phyloP scores from a whole-genome alignment of 35 echinoderm and acorn worm genomes.

The Strongylocentrotus purpuratus region DNA sequence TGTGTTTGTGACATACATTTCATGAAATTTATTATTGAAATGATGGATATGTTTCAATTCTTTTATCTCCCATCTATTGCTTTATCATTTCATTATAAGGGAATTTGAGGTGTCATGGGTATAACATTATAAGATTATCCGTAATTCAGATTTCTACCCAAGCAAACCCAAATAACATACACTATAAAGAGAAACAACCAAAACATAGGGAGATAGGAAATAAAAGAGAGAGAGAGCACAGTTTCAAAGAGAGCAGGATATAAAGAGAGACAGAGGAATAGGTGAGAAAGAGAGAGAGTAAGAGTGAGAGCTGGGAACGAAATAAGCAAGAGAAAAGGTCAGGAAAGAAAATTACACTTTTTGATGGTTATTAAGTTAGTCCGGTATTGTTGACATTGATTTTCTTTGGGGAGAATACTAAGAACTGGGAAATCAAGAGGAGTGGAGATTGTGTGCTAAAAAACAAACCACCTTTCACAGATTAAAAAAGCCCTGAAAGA shows the following conservation, averaged over 20 bases:
- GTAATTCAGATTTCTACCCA: background rate
- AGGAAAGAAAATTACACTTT: constrained; percentile 4
- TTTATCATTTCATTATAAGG: too few relatives aligned
- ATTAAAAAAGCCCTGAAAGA: background rate
- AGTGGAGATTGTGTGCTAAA: constrained; percentile 10
- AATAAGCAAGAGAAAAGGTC: background rate
- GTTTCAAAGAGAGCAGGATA: too few relatives aligned
- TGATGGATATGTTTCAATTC: too few relatives aligned
- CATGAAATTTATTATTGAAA: too few relatives aligned
- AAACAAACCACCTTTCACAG: background rate
- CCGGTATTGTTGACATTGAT: background rate
- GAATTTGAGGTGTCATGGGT: background rate
- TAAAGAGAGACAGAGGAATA: background rate
- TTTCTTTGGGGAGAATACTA: background rate
- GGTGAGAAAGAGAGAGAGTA: background rate
- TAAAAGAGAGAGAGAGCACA: background rate
- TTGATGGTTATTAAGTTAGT: background rate
- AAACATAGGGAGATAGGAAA: background rate
- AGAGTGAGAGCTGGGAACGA: background rate
- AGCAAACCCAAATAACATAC: background rate
- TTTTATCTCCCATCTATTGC: too few relatives aligned
- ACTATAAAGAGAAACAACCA: background rate
- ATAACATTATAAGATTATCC: background rate
- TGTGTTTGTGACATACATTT: too few relatives aligned
- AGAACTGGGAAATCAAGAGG: background rate